These are phyloP conservation scores for Acanthurus lineatus DNA, from an alignment of 2,797 vertebrate species.

Conservation along the genomic window DNA sequence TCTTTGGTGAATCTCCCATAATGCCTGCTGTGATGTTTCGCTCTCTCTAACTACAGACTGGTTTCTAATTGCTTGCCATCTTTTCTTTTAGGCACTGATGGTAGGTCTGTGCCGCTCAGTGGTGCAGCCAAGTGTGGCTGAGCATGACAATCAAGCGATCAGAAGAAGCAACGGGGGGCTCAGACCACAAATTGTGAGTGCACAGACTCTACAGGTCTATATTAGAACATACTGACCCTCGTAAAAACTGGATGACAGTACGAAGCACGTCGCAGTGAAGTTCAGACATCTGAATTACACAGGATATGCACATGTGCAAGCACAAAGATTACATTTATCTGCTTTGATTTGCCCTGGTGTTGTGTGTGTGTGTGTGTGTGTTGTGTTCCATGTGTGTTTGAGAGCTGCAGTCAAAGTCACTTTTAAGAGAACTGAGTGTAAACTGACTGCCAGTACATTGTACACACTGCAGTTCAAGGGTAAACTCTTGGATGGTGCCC, in stretches of 20 bases:
- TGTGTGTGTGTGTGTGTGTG: background rate
- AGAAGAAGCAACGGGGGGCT: conserved; percentile 59
- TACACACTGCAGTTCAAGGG: conserved; percentile 6
- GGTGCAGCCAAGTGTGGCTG: conserved; percentile 75
- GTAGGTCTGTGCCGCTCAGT: conserved; percentile 63
- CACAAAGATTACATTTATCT: background rate
- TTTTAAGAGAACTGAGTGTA: background rate
- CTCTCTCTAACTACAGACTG: conserved; percentile 62
- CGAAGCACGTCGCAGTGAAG: background rate
- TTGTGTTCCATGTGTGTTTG: background rate
- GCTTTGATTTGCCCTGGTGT: background rate
- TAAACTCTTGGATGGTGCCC: background rate
- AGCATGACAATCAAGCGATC: conserved; percentile 80
- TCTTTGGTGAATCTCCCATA: conserved; percentile 75
- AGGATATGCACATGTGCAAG: background rate
- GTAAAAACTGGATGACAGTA: conserved; percentile 30
- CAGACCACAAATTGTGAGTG: conserved; percentile 54
- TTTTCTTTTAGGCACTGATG: conserved; percentile 65
- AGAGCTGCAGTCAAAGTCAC: conserved; percentile 9
- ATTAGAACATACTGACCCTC: conserved; percentile 26
- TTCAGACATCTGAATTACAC: background rate
- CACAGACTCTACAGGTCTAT: conserved; percentile 46
- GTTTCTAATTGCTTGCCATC: conserved; percentile 79
- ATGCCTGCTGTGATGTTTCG: conserved; percentile 78
- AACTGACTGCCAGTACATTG: background rate